A percentile compares a stretch with the other conserved stretches of the same genome.
phyloP scores from a whole-genome alignment of 1,140 invertebrate genomes.

The Zaprionus kolodkinae region DNA sequence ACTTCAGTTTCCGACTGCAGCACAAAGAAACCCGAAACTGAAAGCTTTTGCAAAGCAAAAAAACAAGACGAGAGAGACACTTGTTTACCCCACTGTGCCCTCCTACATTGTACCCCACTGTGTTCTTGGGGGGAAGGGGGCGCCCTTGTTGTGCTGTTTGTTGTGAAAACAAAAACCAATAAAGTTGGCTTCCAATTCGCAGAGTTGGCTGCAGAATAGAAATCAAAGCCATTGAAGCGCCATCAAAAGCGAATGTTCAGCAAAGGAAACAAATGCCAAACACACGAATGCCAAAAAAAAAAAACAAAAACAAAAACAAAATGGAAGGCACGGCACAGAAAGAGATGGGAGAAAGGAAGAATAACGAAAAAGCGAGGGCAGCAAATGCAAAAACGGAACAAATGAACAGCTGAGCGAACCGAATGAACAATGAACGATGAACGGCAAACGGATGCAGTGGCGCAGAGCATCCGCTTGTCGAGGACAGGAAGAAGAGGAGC shows the following conservation, averaged over 20 bases:
- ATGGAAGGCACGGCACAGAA: conserved; percentile 3
- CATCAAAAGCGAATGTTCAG: conserved; percentile 61
- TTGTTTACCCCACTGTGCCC: not conserved
- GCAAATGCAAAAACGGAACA: conserved; percentile 19
- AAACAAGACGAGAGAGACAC: not conserved
- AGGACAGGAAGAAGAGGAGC: conserved; percentile 22
- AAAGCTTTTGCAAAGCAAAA: not conserved
- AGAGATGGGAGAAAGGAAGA: not conserved
- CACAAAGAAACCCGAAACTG: not conserved
- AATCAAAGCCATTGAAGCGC: conserved; percentile 64
- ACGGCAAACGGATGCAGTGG: conserved; percentile 67
- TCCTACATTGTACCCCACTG: not conserved
- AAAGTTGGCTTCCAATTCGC: conserved; percentile 53
- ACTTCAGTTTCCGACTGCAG: too few relatives aligned
- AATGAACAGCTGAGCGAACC: conserved; percentile 6
- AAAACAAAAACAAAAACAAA: conserved; percentile 11
- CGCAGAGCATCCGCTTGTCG: conserved; percentile 66
- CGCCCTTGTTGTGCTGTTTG: conserved; percentile 41
- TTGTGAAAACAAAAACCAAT: conserved; percentile 64
- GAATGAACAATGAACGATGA: conserved; percentile 52
- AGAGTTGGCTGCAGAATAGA: conserved; percentile 39
- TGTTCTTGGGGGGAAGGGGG: not conserved
- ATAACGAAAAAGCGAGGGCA: conserved; percentile 5
- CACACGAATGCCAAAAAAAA: conserved; percentile 43
- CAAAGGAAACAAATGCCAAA: conserved; percentile 73